Evolutionary conservation across 2,797 vertebrate species (phyloP), one percentile per base, ranked within the genome.

Genomic region (Tenualosa thibaudeaui): DNA sequence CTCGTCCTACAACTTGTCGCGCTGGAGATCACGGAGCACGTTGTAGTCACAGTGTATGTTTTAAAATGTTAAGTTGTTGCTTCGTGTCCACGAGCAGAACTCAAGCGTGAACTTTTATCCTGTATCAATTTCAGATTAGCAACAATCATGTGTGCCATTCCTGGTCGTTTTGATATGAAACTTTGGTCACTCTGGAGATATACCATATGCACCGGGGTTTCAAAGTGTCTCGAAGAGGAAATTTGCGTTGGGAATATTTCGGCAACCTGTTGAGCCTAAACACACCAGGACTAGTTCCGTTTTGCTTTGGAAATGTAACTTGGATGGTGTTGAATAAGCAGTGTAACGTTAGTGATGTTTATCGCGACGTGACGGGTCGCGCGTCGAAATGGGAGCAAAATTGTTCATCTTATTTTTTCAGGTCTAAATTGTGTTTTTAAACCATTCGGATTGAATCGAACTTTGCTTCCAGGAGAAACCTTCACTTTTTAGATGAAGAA

Each of bases 361-460:
- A 78, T 78, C 71, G 71, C 71, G 71, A 78, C 71, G 40, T 78
- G 71, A 78, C 43, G 46, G 56, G 37, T 49, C 81, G 85, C 87
- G 81, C 87, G 91, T 90, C 89, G 86, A 86, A 88, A 85, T 89
- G 85, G 86, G 88, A 81, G 82, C 88, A 78, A 0, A 43, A 2
- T 78, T 78, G 19, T 46, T 19, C 68, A 75, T 15, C 15, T 78
- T 78, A 22, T 78, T 78, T 78, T 78, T 78, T 7, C 40, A 12
- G 40, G 37, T 78, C 71, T 43, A 78, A 78, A 78, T 78, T 78
- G 71, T 78, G 31, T 17, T 75, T 31, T 75, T 15, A 43, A 78
- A 78, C 68, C 4, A 75, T 46, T 13, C 43, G 37, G 31, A 78
- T 43, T 37, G 15, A 71, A 71, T 43, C 40, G 40, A 46, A 46